Evolutionary conservation across 2,888 invertebrate genomes (phyloP).

Genomic region (Microplitis deprimator): DNA sequence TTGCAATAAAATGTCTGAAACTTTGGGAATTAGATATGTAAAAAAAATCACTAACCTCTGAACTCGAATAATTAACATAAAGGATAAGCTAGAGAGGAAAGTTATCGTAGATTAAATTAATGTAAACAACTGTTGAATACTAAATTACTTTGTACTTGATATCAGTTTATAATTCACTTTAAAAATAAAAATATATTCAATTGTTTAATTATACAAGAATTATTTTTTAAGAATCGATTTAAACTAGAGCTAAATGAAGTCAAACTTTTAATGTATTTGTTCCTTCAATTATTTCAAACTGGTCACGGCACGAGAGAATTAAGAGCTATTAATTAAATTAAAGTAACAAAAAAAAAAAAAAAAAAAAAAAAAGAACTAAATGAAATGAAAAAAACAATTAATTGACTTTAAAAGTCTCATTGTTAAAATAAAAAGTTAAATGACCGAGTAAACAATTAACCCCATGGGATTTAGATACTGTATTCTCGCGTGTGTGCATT

Average conservation of each 20-base stretch:
- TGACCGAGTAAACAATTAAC: slow-evolving; percentile 4
- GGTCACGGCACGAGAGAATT: background rate
- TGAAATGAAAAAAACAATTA: background rate
- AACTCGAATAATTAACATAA: background rate
- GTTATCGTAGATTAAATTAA: background rate
- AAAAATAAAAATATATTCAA: background rate
- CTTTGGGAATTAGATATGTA: background rate
- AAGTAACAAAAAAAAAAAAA: background rate
- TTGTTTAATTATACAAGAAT: background rate
- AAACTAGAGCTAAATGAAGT: background rate
- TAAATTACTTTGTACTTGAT: background rate
- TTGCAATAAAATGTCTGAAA: background rate
- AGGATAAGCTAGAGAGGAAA: background rate
- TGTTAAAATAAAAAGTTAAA: slow-evolving; percentile 17
- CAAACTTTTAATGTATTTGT: background rate
- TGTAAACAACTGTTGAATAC: background rate
- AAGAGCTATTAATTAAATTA: background rate
- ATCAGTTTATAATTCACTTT: background rate
- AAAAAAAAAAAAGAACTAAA: background rate
- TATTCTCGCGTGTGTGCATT: background rate
- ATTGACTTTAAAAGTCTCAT: slow-evolving; percentile 1
- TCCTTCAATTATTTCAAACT: background rate
- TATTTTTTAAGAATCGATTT: background rate
- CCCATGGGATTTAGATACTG: slow-evolving; percentile 5
- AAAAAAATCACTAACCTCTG: background rate